Evolutionary conservation across 2,113 vertebrate species (phyloP), one percentile per base, ranked within the genome.

Genomic region (Paratilapia polleni): DNA sequence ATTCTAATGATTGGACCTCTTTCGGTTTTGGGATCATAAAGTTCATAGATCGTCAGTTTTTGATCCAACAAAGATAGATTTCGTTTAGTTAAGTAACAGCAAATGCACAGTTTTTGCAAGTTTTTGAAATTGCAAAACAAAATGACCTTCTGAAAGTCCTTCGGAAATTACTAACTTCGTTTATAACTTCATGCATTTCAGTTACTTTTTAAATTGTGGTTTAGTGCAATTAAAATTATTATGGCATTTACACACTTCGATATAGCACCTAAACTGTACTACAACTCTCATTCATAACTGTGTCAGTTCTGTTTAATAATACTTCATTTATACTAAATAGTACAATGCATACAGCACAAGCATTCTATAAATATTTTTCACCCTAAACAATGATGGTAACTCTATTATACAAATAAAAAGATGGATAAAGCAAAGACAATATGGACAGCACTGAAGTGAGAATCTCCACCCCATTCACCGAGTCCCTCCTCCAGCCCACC

Each of bases 401-500:
- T 28, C 14, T 70, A 36, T 49, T 62, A 20, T 24, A 63, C 38
- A 56, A 70, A 54, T 66, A 41, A 78, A 52, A 82, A 73, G 8
- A n/a, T 17, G 3, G 54, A 75, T 56, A 6, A 77, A 79, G 24
- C 78, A 62, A 28, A 49, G 3, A 41, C 13, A 57, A 12, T 4
- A 17, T 38, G 52, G 43, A 14, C 47, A 43, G 6, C 34, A 22
- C 31, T 77, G 19, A 77, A 82, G 22, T 43, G 68, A 38, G 86
- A 60, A 76, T 80, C 43, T 76, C n/a, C 59, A n/a, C 49, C 15
- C 34, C 24, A 84, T 6, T 62, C 60, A 57, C 38, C 1, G 49
- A 77, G 52, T 81, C 76, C 63, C 60, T 82, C 85, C 80, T 85
- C 90, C 83, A 87, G 64, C 87, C 85, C 83, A 84, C 49, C 83